Conservation (phyloP, 2,113 vertebrate species). For the Hylia prasina region DNA sequence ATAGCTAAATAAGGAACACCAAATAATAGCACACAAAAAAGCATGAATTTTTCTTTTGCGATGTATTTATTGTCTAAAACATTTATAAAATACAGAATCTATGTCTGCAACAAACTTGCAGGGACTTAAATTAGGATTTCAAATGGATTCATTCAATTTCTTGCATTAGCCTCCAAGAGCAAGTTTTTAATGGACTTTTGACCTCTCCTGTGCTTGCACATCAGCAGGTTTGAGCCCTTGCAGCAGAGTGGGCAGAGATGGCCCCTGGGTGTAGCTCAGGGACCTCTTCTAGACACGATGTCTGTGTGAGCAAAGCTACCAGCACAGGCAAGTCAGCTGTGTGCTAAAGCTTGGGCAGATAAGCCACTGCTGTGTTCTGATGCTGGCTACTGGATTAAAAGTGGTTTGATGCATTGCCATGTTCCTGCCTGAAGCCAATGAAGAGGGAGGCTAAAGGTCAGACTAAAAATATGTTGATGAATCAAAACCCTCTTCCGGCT, state of each 20-base stretch:
- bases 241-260: background rate
- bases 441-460: background rate
- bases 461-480: background rate
- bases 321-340: background rate
- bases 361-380: background rate
- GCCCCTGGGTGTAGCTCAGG: background rate
- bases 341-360: background rate
- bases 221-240: background rate
- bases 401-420: background rate
- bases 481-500: background rate
- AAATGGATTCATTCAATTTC: background rate
- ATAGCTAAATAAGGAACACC: background rate
- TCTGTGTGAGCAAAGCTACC: background rate
- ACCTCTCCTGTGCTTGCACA: fast-evolving
- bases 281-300: background rate
- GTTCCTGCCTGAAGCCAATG: background rate
- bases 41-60: background rate
- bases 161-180: background rate
- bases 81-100: background rate
- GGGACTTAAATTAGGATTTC: background rate
- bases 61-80: background rate
- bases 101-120: background rate
- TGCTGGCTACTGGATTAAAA: background rate
- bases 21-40: background rate
- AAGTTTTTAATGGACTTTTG: background rate